Conservation (phyloP, 2,797 vertebrate species). For the Hozukius guyotensis region DNA sequence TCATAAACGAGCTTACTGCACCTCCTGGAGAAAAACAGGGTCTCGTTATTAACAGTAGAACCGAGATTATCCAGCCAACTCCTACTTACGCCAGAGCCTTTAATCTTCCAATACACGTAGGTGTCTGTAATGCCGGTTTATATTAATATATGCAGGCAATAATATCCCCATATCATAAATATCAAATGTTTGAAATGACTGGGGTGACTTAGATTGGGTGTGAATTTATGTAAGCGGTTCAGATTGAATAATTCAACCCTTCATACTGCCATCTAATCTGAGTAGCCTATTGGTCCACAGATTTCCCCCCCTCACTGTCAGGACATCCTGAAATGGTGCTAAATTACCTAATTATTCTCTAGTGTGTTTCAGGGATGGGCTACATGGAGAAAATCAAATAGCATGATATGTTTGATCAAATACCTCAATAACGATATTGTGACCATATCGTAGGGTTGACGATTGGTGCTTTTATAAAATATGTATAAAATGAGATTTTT, state of each 20-base stretch:
- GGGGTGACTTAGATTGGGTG: not conserved
- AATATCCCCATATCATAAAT: not conserved
- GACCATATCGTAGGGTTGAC: too few relatives aligned
- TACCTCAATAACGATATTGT: too few relatives aligned
- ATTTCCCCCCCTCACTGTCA: not conserved
- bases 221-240: not conserved
- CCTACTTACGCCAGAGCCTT: too few relatives aligned
- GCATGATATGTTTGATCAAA: too few relatives aligned
- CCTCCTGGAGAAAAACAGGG: not conserved
- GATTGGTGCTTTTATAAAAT: too few relatives aligned
- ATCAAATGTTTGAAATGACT: not conserved
- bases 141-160: not conserved
- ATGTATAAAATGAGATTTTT: too few relatives aligned
- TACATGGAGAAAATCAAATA: too few relatives aligned
- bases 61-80: not conserved
- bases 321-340: not conserved
- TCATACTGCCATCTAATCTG: not conserved
- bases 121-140: not conserved
- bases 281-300: not conserved
- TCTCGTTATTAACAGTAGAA: not conserved
- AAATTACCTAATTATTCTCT: not conserved
- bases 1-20: not conserved
- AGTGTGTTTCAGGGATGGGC: not conserved
- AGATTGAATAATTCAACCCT: not conserved
- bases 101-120: not conserved